Evolutionary conservation across 2,888 invertebrate species (phyloP), one percentile per base, ranked within the genome.

Genomic region (Dichetophora obliterata): DNA sequence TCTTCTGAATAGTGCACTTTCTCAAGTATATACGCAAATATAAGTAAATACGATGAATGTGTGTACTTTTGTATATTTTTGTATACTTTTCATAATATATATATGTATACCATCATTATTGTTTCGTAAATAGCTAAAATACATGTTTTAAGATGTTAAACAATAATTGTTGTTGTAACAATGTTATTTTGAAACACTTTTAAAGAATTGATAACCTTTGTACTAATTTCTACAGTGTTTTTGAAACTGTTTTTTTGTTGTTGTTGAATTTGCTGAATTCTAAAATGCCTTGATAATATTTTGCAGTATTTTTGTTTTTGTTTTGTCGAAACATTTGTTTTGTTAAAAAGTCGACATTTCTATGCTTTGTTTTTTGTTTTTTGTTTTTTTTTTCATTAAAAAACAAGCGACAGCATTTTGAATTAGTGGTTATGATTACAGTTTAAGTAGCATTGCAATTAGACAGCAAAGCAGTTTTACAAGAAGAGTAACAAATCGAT

Each of bases 151-250:
- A 22, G 57, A 22, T 59, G 57, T 59, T 59, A 14, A 24, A 59
- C 43, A 43, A 43, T 43, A 54, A 54, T 2, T 54, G 22, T 54
- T 27, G 27, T 63, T 27, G 24, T 54, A 54, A 19, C 31, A 11
- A 34, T 31, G 24, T 11, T 63, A 8, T 50, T n/a, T 43, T 37
- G 52, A 69, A 69, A 69, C 54, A 27, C 54, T 27, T 52, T 59
- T 69, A 31, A 19, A 54, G 69, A 54, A 52, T 69, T 69, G 52
- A 50, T 31, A 52, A 52, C 27, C 50, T 69, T 70, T 71, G 57
- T 71, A 34, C 71, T 71, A 57, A 52, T 24, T 43, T 31, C 50
- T 69, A 69, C 52, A 57, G 37, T 34, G 19, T 34, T 31, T 43
- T 19, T 48, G 48, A 34, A 68, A 27, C 22, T 66, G 22, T 24